Evolutionary conservation across 2,797 vertebrate genomes (phyloP).

Genomic region (Varecia variegata): DNA sequence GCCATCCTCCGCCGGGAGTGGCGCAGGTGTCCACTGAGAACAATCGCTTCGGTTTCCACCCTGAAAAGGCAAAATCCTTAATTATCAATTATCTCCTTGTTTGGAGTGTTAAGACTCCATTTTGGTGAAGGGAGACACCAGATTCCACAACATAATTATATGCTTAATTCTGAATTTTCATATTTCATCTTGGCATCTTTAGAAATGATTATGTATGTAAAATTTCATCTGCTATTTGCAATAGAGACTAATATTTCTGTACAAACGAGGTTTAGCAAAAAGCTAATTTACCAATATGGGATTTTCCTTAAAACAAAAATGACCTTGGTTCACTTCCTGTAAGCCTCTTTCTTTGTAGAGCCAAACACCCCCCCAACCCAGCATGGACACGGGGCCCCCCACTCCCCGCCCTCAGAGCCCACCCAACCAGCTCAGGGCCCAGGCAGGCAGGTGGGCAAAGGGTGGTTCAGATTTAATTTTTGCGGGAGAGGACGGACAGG

Average conservation of each 20-base stretch:
- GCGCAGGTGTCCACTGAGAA: rapidly evolving
- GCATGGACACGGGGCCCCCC: too few relatives aligned
- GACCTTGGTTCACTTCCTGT: not conserved
- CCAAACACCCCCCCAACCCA: rapidly evolving
- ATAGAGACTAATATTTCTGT: rapidly evolving
- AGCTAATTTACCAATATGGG: not conserved
- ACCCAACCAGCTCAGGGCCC: rapidly evolving
- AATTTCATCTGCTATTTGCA: not conserved
- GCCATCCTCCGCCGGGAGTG: rapidly evolving
- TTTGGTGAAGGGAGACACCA: not conserved
- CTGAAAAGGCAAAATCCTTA: not conserved
- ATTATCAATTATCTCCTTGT: too few relatives aligned
- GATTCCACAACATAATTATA: rapidly evolving
- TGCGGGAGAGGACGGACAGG: not conserved
- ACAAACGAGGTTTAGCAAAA: not conserved
- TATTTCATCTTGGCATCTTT: not conserved
- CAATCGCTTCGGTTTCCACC: rapidly evolving
- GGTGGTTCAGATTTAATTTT: not conserved
- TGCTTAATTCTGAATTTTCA: not conserved
- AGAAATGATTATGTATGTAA: not conserved
- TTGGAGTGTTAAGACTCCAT: not conserved
- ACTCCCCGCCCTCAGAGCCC: not conserved
- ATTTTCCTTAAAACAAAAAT: not conserved
- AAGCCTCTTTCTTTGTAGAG: too few relatives aligned
- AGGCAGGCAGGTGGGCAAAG: not conserved